These are phyloP conservation scores for Pomatorhinus ruficollis DNA, from an alignment of 2,113 vertebrate species.

Conservation along the genomic window DNA sequence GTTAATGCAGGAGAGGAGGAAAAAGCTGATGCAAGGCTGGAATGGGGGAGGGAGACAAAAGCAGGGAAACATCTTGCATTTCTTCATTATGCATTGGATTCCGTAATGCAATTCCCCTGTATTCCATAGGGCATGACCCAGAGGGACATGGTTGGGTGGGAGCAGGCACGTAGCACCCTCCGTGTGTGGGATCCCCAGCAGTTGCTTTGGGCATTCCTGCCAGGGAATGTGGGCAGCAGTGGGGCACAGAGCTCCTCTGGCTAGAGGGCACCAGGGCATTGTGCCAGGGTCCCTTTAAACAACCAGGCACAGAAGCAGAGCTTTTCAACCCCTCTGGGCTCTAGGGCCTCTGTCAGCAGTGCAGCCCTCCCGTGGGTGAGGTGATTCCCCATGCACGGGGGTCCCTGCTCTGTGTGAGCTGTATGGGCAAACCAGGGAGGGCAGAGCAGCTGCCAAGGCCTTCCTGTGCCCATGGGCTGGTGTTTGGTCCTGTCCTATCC, in stretches of 20 bases:
- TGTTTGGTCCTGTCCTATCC: neutral
- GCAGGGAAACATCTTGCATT: neutral
- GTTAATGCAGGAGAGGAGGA: neutral
- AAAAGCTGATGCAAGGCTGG: neutral
- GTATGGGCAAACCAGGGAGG: neutral
- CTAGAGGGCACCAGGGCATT: neutral
- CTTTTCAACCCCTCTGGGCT: neutral
- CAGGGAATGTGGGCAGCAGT: neutral
- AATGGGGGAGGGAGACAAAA: neutral
- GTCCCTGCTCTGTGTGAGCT: neutral
- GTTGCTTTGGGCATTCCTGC: neutral
- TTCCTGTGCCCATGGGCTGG: neutral
- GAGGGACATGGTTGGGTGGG: neutral
- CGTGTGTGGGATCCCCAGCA: neutral
- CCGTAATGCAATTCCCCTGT: neutral
- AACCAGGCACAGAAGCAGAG: accelerated
- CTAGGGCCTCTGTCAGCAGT: accelerated
- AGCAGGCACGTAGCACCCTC: accelerated
- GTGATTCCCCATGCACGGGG: accelerated
- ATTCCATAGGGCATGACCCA: neutral
- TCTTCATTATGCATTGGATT: neutral
- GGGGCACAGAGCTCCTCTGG: neutral
- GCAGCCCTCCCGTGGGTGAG: neutral
- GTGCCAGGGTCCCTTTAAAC: neutral
- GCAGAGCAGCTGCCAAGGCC: neutral